Conservation (phyloP, 2,888 invertebrate species). For the Pristionchus mayeri region DNA sequence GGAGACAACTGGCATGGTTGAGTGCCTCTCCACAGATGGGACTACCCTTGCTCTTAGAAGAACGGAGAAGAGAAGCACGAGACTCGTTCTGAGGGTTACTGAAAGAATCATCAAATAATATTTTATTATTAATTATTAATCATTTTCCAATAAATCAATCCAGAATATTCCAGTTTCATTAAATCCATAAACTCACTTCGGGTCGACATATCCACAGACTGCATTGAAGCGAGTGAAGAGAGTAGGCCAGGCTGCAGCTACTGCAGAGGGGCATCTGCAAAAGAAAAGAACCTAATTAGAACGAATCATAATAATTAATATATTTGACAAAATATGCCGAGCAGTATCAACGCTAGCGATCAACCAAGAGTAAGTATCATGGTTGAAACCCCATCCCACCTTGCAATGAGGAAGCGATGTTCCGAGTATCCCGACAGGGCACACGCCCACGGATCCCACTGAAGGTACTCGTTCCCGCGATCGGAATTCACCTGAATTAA, state of each 20-base stretch:
- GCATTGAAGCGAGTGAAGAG: constrained; percentile 91
- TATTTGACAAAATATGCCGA: too few relatives aligned
- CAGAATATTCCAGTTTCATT: neutral
- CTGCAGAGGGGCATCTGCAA: constrained; percentile 79
- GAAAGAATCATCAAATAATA: constrained; percentile 49
- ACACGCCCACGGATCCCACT: constrained; percentile 89
- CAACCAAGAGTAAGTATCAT: neutral
- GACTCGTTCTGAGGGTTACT: constrained; percentile 94
- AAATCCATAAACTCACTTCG: constrained; percentile 75
- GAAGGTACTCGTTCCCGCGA: constrained; percentile 74
- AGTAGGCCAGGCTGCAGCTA: constrained; percentile 94
- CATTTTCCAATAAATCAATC: neutral
- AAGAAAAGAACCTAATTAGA: neutral
- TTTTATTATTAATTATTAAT: neutral
- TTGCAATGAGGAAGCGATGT: constrained; percentile 85
- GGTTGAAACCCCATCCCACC: neutral
- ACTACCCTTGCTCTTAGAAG: constrained; percentile 78
- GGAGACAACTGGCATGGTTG: constrained; percentile 88
- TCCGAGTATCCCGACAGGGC: constrained; percentile 92
- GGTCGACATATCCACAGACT: constrained; percentile 93
- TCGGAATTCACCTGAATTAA: constrained; percentile 62
- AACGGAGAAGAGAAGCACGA: constrained; percentile 91
- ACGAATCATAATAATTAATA: too few relatives aligned
- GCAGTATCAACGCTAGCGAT: too few relatives aligned
- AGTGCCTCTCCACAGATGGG: constrained; percentile 70